Percentiles rank a stretch among this genome's conserved stretches.
These are phyloP conservation scores for Marronus borbonicus DNA, from an alignment of 2,888 invertebrate genomes.

Conservation along the genomic window DNA sequence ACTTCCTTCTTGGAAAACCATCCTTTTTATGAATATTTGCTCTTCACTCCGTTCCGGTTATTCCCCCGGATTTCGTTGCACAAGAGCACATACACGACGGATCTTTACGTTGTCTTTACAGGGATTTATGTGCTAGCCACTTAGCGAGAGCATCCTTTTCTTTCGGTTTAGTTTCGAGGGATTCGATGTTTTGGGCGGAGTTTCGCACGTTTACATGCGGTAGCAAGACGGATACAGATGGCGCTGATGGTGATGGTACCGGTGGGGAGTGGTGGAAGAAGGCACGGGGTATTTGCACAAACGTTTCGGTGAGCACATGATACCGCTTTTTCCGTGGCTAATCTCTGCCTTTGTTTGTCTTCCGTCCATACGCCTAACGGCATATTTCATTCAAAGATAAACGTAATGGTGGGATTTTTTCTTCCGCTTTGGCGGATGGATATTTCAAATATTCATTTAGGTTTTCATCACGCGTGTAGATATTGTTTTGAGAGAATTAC, in stretches of 20 bases:
- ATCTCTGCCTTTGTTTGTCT: slow-evolving; percentile 29
- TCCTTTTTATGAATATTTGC: too few species aligned
- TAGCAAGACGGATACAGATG: neutral
- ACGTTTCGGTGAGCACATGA: slow-evolving; percentile 17
- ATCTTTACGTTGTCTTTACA: neutral
- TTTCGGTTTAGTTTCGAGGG: slow-evolving; percentile 2
- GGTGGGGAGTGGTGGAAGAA: neutral
- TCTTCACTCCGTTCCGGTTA: too few species aligned
- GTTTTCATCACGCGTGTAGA: too few species aligned
- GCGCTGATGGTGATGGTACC: too few species aligned
- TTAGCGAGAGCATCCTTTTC: slow-evolving; percentile 15
- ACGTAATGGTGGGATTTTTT: neutral
- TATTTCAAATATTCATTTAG: too few species aligned
- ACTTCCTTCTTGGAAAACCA: too few species aligned
- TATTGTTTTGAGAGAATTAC: too few species aligned
- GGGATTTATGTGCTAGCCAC: slow-evolving; percentile 28
- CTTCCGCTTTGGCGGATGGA: neutral
- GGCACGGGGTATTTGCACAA: slow-evolving; percentile 1
- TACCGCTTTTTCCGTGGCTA: slow-evolving; percentile 22
- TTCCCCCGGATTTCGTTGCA: too few species aligned
- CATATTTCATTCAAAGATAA: neutral
- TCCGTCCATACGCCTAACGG: slow-evolving; percentile 1
- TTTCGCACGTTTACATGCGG: neutral
- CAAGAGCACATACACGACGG: too few species aligned
- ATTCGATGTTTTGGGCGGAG: slow-evolving; percentile 1